Conservation (phyloP, 2,113 vertebrate species). For the Chlamydotis undulata region DNA sequence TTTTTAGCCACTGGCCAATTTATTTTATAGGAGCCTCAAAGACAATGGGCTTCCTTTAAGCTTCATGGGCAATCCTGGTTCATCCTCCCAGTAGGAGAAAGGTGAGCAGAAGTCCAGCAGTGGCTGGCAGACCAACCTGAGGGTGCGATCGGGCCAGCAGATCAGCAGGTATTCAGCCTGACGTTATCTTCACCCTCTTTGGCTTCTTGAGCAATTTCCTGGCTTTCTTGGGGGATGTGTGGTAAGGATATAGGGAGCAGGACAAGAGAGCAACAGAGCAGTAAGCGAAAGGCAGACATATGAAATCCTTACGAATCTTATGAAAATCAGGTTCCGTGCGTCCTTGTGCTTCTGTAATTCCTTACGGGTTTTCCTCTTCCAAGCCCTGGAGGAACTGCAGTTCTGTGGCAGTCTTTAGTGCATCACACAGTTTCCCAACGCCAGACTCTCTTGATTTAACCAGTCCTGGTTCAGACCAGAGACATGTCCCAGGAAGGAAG, state of each 20-base stretch:
- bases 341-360: background rate
- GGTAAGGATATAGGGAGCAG: background rate
- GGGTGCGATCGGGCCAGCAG: background rate
- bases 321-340: background rate
- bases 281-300: background rate
- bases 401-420: background rate
- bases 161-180: background rate
- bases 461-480: background rate
- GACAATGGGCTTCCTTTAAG: background rate
- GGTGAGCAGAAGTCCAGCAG: background rate
- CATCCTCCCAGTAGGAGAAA: background rate
- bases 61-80: background rate
- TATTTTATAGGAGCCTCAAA: background rate
- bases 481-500: background rate
- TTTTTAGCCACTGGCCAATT: background rate
- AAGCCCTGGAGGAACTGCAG: fast-evolving
- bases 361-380: background rate
- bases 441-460: background rate
- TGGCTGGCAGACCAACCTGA: fast-evolving
- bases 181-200: background rate
- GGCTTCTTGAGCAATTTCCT: background rate
- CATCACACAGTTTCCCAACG: background rate
- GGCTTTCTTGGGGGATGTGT: background rate
- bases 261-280: background rate
- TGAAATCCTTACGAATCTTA: background rate